A percentile compares a stretch with the other conserved stretches of the same genome.
Evolutionary conservation across 2,888 invertebrate species (phyloP).

Genomic region (Tortricodes alternella): DNA sequence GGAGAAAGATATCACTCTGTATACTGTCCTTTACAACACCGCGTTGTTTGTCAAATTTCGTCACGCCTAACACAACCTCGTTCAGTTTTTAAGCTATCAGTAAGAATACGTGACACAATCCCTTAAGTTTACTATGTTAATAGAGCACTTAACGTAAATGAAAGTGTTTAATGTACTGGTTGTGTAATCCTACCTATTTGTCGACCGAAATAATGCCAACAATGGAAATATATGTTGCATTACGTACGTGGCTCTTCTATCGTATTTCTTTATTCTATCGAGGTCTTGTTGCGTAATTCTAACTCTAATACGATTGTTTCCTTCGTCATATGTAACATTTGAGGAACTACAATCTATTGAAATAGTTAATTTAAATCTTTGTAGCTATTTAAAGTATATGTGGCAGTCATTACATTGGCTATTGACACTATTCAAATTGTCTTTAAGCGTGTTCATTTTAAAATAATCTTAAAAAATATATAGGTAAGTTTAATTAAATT

Average conservation of each 20-base stretch:
- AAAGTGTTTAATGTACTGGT: slow-evolving; percentile 65
- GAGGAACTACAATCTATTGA: neutral
- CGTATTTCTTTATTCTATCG: slow-evolving; percentile 49
- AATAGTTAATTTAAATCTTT: neutral
- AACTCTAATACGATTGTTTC: slow-evolving; percentile 47
- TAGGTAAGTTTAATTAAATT: neutral
- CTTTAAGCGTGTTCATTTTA: too few relatives aligned
- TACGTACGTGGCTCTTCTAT: slow-evolving; percentile 48
- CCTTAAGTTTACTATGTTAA: slow-evolving; percentile 52
- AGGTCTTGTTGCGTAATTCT: slow-evolving; percentile 48
- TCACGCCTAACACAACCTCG: slow-evolving; percentile 33
- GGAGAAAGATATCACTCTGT: slow-evolving; percentile 45
- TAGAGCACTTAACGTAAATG: slow-evolving; percentile 61
- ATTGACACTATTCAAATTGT: too few relatives aligned
- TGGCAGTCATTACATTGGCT: neutral
- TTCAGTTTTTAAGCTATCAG: slow-evolving; percentile 26
- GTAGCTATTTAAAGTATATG: neutral
- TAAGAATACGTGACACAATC: slow-evolving; percentile 54
- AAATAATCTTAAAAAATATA: too few relatives aligned
- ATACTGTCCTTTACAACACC: slow-evolving; percentile 3
- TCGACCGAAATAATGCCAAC: slow-evolving; percentile 55
- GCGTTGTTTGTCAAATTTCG: slow-evolving; percentile 32
- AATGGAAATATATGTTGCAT: slow-evolving; percentile 41
- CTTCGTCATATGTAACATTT: neutral
- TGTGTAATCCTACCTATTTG: slow-evolving; percentile 54